Conservation (phyloP, 2,113 vertebrate species). For the Myodes glareolus region DNA sequence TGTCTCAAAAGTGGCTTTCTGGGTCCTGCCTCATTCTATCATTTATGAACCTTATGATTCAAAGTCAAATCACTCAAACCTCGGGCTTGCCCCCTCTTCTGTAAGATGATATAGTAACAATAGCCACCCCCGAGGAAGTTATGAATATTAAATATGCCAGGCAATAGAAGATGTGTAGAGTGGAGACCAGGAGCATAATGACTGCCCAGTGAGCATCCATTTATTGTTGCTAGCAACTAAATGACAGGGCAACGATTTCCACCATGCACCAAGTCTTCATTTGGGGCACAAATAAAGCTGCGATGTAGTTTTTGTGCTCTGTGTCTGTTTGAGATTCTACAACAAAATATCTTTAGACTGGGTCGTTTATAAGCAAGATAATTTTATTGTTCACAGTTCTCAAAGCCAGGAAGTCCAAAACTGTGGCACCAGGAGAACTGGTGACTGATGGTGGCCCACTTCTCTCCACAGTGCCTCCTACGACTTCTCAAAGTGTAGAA, state of each 20-base stretch:
- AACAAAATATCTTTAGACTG: background rate
- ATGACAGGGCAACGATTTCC: conserved; percentile 15
- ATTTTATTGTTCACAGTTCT: background rate
- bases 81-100: background rate
- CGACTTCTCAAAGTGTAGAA: background rate
- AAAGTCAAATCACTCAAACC: background rate
- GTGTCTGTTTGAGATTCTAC: background rate
- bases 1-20: background rate
- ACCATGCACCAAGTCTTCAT: background rate
- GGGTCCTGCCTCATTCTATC: background rate
- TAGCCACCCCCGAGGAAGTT: background rate
- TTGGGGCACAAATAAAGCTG: conserved; percentile 32
- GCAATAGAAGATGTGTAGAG: background rate
- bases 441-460: background rate
- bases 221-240: conserved; percentile 35
- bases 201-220: background rate
- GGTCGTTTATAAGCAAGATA: background rate
- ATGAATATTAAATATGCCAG: conserved; percentile 14
- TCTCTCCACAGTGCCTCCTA: background rate
- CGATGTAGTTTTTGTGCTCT: conserved; percentile 23
- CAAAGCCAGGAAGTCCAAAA: background rate
- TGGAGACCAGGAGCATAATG: background rate
- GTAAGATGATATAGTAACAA: background rate
- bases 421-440: background rate
- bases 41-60: conserved; percentile 13